phyloP scores from a whole-genome alignment of 2,113 vertebrate genomes.

The Festucalex cinctus region DNA sequence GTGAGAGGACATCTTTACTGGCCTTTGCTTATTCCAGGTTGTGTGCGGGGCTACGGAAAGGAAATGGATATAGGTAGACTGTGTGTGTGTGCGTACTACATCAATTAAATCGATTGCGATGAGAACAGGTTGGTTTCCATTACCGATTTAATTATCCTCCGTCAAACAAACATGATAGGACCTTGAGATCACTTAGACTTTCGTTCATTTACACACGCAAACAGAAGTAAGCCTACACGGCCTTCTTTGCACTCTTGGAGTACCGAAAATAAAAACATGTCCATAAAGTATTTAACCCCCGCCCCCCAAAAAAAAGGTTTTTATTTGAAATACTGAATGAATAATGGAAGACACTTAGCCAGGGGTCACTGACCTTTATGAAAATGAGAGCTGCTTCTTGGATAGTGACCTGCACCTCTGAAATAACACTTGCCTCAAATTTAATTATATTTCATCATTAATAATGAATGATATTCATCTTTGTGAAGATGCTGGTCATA shows the following conservation, averaged over 20 bases:
- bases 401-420: no score
- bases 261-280: neutral
- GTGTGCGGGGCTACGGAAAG: no score
- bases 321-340: neutral
- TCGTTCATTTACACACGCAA: slow-evolving; percentile 8
- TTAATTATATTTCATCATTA: no score
- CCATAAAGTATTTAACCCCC: neutral
- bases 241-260: neutral
- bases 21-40: neutral
- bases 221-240: neutral
- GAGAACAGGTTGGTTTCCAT: slow-evolving; percentile 59
- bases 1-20: no score
- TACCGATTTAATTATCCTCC: slow-evolving; percentile 72
- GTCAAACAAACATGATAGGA: slow-evolving; percentile 72
- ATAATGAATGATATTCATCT: no score
- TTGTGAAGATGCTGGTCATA: no score
- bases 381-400: no score
- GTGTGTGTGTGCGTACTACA: slow-evolving; percentile 4
- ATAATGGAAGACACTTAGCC: no score
- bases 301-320: neutral
- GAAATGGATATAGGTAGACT: neutral
- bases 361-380: no score
- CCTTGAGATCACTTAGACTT: slow-evolving; percentile 55
- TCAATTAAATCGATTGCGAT: slow-evolving; percentile 59
- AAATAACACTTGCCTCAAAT: no score